A percentile compares a stretch with the other conserved stretches of the same genome.
Conservation (phyloP, 2,113 vertebrate genomes). For the Catharus minimus region DNA sequence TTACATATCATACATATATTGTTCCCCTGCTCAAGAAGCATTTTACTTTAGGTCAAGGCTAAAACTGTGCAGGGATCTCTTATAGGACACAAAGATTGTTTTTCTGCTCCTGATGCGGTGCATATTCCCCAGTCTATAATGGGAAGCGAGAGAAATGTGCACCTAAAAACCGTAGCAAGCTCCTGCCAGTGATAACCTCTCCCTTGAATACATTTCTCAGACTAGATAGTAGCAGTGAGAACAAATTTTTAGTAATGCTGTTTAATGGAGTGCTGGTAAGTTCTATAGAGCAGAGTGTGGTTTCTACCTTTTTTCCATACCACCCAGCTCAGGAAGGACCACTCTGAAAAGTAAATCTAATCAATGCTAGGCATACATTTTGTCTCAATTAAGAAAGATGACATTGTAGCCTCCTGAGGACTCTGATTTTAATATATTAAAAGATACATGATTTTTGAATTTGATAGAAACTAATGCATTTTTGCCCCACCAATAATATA, state of each 20-base stretch:
- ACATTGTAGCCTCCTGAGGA: neutral
- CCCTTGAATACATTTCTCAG: neutral
- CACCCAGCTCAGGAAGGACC: neutral
- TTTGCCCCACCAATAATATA: constrained; percentile 52
- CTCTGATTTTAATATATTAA: constrained; percentile 4
- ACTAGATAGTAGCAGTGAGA: neutral
- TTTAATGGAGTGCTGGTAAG: neutral
- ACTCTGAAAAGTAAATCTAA: neutral
- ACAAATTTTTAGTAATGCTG: neutral
- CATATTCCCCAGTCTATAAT: neutral
- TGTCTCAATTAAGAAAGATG: constrained; percentile 32
- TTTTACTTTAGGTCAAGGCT: neutral
- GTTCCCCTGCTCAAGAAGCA: neutral
- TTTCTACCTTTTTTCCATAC: neutral
- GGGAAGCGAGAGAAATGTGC: neutral
- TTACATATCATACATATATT: neutral
- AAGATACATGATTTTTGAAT: neutral
- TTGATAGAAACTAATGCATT: constrained; percentile 47
- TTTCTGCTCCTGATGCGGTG: neutral
- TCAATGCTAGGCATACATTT: neutral
- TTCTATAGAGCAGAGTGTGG: neutral
- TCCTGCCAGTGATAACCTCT: neutral
- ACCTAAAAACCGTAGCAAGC: neutral
- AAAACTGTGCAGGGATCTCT: neutral
- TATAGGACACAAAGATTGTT: neutral